Conservation (phyloP, 2,888 invertebrate species). For the Biston stratarius region DNA sequence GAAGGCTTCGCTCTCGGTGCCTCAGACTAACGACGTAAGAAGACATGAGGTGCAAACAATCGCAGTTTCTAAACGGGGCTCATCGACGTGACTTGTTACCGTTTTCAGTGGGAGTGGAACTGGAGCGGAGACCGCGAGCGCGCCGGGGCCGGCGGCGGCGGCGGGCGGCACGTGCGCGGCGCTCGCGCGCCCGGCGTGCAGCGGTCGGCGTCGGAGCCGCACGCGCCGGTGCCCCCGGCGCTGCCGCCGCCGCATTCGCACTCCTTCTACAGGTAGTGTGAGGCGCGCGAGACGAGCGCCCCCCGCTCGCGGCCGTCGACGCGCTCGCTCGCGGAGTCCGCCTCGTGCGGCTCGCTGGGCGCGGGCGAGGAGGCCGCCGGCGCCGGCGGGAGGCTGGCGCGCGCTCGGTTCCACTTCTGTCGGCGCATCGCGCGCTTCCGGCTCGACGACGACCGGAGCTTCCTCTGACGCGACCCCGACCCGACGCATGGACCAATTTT, state of each 20-base stretch:
- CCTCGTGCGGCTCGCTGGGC: constrained; percentile 35
- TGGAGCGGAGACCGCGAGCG: constrained; percentile 70
- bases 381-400: constrained; percentile 57
- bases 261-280: constrained; percentile 85
- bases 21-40: constrained; percentile 71
- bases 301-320: constrained; percentile 74
- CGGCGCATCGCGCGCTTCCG: constrained; percentile 71
- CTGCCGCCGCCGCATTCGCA: constrained; percentile 84
- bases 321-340: constrained; percentile 83
- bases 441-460: constrained; percentile 74
- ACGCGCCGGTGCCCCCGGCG: constrained; percentile 83
- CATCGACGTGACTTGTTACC: constrained; percentile 22
- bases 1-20: constrained; percentile 77
- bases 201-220: constrained; percentile 87
- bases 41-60: not conserved
- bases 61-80: not conserved
- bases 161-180: constrained; percentile 60
- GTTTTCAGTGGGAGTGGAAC: constrained; percentile 77
- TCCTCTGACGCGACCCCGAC: constrained; percentile 72
- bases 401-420: constrained; percentile 79
- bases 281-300: constrained; percentile 83
- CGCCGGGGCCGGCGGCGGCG: constrained; percentile 46
- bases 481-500: constrained; percentile 81
- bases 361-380: constrained; percentile 39
- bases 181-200: constrained; percentile 84